Evolutionary conservation across 2,888 invertebrate species (phyloP).

Genomic region (Synanthedon myopaeformis): DNA sequence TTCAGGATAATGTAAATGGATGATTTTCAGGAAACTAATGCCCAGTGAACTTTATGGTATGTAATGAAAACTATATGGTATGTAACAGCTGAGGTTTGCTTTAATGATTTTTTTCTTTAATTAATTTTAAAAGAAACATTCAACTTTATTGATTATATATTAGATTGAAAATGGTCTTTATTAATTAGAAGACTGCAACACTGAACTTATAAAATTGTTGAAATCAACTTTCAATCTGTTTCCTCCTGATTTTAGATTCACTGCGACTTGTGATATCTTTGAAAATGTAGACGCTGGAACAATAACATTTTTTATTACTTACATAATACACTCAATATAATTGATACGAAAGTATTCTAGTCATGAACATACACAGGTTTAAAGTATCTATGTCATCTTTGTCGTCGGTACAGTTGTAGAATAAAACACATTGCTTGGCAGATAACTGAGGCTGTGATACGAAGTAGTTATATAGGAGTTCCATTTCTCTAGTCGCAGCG

Average conservation of each 20-base stretch:
- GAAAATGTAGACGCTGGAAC: constrained; percentile 70
- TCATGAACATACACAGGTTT: constrained; percentile 59
- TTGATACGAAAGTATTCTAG: neutral
- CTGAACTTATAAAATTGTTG: constrained; percentile 51
- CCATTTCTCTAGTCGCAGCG: constrained; percentile 69
- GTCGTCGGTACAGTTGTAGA: constrained; percentile 66
- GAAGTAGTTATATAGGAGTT: constrained; percentile 75
- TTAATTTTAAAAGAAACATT: too few relatives aligned
- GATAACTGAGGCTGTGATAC: constrained; percentile 75
- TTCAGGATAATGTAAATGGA: constrained; percentile 14
- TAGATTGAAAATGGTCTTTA: constrained; percentile 17
- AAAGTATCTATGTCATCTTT: constrained; percentile 52
- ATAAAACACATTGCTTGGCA: constrained; percentile 74
- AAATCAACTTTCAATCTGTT: constrained; percentile 72
- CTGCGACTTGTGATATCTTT: constrained; percentile 70
- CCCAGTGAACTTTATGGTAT: too few relatives aligned
- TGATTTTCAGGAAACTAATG: constrained; percentile 21
- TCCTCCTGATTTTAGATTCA: constrained; percentile 70
- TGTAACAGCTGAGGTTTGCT: constrained; percentile 4
- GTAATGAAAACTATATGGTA: neutral
- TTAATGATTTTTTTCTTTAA: too few relatives aligned
- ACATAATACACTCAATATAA: neutral
- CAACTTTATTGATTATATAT: too few relatives aligned
- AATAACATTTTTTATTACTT: constrained; percentile 3
- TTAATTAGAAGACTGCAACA: constrained; percentile 45